phyloP scores from a whole-genome alignment of 37 sponge, comb jelly and placozoan species.

The Ianthella basta region DNA sequence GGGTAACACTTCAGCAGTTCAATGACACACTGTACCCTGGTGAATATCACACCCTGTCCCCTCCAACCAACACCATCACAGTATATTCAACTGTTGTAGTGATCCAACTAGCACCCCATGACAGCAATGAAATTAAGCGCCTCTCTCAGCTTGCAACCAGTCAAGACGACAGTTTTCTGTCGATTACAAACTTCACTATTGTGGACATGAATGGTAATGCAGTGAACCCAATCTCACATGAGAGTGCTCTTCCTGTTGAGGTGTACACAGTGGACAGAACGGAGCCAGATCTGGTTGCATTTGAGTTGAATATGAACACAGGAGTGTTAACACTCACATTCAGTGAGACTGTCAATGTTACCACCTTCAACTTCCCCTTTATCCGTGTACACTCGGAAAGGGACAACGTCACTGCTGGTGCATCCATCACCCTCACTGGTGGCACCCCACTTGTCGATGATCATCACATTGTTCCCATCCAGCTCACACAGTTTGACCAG shows the following conservation, averaged over 20 bases:
- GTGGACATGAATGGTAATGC: constrained; percentile 82
- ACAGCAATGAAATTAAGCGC: constrained; percentile 83
- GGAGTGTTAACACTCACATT: constrained; percentile 72
- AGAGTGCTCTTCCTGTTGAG: constrained; percentile 50
- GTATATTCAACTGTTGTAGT: constrained; percentile 46
- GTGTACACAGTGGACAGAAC: constrained; percentile 62
- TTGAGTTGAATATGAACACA: constrained; percentile 75
- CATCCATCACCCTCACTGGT: constrained; percentile 13
- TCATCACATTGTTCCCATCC: constrained; percentile 56
- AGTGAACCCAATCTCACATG: constrained; percentile 28
- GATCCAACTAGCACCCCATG: constrained; percentile 52
- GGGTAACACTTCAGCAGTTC: constrained; percentile 64
- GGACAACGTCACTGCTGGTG: neutral
- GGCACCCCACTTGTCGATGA: constrained; percentile 60
- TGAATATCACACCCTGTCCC: constrained; percentile 44
- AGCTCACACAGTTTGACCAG: constrained; percentile 51
- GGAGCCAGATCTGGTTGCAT: constrained; percentile 47
- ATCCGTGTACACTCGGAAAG: constrained; percentile 56
- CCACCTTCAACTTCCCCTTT: constrained; percentile 19
- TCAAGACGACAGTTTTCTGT: constrained; percentile 39
- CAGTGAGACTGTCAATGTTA: constrained; percentile 80
- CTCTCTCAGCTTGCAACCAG: constrained; percentile 64
- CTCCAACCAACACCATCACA: constrained; percentile 34
- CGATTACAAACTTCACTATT: constrained; percentile 65
- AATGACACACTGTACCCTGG: constrained; percentile 45